Conservation (phyloP, 2,113 vertebrate genomes). For the Erythrolamprus reginae region DNA sequence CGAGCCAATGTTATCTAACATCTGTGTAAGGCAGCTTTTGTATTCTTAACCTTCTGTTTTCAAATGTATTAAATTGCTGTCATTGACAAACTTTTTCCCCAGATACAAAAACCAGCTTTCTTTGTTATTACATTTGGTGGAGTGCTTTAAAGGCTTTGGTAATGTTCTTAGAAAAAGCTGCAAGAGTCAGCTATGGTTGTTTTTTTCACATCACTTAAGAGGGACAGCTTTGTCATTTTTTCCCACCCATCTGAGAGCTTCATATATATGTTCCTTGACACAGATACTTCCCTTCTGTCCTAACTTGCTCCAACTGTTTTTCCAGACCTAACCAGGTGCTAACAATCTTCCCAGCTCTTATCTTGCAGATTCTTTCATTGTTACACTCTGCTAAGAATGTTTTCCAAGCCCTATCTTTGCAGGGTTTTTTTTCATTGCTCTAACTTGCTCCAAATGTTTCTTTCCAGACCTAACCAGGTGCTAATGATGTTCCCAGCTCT, state of each 20-base stretch:
- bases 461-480: too few species aligned
- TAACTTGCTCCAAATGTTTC: too few species aligned
- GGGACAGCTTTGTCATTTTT: neutral
- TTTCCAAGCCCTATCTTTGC: too few species aligned
- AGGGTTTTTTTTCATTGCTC: too few species aligned
- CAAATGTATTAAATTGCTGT: neutral
- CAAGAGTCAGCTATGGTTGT: neutral
- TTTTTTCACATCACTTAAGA: neutral
- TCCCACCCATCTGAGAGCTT: neutral
- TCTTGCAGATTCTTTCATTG: too few species aligned
- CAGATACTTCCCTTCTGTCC: neutral
- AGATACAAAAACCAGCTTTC: neutral
- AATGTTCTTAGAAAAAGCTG: neutral
- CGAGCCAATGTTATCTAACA: neutral
- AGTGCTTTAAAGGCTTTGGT: neutral
- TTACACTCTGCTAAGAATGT: too few species aligned
- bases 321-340: too few species aligned
- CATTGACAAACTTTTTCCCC: neutral
- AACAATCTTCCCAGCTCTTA: too few species aligned
- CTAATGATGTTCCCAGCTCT: too few species aligned
- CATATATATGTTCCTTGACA: neutral
- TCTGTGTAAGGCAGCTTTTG: neutral
- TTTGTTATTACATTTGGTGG: neutral
- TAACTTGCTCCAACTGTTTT: too few species aligned
- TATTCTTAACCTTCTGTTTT: neutral